A percentile compares a stretch with the other conserved stretches of the same genome.
Conservation (phyloP, 1,140 invertebrate genomes). For the Alviniconcha marisindica region DNA sequence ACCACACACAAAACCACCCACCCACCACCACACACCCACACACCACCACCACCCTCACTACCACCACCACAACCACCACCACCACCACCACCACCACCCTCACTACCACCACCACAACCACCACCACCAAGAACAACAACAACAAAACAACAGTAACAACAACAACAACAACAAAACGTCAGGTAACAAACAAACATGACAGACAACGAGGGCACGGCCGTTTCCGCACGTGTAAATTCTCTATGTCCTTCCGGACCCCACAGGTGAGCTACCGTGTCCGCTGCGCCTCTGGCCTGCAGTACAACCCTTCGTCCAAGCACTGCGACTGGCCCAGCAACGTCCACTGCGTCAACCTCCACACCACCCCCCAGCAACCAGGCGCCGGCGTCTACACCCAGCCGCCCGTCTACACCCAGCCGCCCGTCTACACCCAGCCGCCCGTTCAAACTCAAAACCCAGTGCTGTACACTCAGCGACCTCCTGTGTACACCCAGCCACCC, state of each 20-base stretch:
- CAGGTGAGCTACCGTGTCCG: constrained; percentile 27
- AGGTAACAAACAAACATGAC: too few relatives aligned
- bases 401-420: not conserved
- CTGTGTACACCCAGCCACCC: not conserved
- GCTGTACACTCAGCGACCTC: not conserved
- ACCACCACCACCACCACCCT: too few relatives aligned
- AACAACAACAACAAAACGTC: too few relatives aligned
- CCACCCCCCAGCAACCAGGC: not conserved
- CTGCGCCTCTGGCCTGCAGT: constrained; percentile 20
- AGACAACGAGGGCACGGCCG: too few relatives aligned
- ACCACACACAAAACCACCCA: too few relatives aligned
- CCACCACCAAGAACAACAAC: too few relatives aligned
- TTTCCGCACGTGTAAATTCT: too few relatives aligned
- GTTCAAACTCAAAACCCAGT: not conserved
- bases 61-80: too few relatives aligned
- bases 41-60: too few relatives aligned
- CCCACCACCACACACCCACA: too few relatives aligned
- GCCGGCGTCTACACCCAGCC: not conserved
- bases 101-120: too few relatives aligned
- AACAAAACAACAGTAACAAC: too few relatives aligned
- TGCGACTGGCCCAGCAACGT: constrained; percentile 26
- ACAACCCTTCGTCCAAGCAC: constrained; percentile 21
- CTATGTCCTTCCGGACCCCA: not conserved
- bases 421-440: not conserved
- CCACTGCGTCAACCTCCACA: not conserved